Evolutionary conservation across 2,113 vertebrate species (phyloP), one percentile per base, ranked within the genome.

Genomic region (Cercopithecus mona): DNA sequence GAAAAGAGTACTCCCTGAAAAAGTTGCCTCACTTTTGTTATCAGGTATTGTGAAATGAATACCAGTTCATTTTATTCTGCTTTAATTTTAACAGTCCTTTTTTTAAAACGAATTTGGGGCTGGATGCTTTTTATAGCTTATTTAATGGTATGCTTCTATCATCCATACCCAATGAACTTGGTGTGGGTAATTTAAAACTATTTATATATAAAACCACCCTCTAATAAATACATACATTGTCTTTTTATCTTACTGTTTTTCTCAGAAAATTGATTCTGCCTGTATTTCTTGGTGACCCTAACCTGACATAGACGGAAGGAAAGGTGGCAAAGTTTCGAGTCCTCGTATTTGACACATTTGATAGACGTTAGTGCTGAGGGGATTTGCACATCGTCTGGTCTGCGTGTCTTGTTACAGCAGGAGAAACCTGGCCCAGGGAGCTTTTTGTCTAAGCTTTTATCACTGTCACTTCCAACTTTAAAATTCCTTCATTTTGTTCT

Each of bases 51-150:
- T 79, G 22, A 25, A 35, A n/a, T 93, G 50, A 76, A 75, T 20
- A 52, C 11, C 30, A 73, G 0, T 30, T 61, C 13, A 27, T 79
- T 48, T 81, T 89, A 43, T 50, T 93, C 12, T 52, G 11, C 18
- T 59, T 22, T 76, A 25, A 64, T 66, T 96, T 75, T 75, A 14
- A 13, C 57, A 30, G n/a, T 75, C 12, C 45, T 45, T 83, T 83
- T 18, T 35, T 27, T 0, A 27, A 45, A 72, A 32, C 45, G 45
- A 35, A 50, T 61, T 86, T 75, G 66, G 35, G 40, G 14, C 57
- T 35, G 38, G 48, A 55, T 87, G 32, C 32, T 85, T 93, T 83
- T 86, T 76, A 59, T 81, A 50, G 40, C 57, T 94, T 48, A 68
- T 50, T 83, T 78, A 18, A 61, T 32, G 30, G 13, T 43, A 27